Evolutionary conservation across 2,888 invertebrate species (phyloP), one percentile per base, ranked within the genome.

Genomic region (Eurytoma californica): DNA sequence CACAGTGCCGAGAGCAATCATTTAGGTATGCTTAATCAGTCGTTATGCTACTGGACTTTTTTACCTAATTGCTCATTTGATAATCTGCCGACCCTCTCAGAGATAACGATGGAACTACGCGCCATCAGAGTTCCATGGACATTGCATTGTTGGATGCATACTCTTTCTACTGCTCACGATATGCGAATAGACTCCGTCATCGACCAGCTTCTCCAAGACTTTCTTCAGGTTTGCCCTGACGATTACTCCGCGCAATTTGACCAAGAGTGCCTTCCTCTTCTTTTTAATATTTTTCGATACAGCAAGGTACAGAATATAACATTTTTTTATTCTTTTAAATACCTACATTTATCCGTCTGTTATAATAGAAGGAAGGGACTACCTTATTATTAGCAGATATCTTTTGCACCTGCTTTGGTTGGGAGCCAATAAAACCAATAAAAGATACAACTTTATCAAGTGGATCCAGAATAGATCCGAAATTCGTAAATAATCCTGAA

Each of bases 401-500:
- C 84, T 94, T 97, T 88, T 96, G 96, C 86, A 96, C 96, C 49
- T 96, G 96, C 88, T 97, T 95, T 87, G 97, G 97, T 65, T 95
- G 96, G 94, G 96, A 97, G 90, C 92, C 95, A 1, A 95, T 97
- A 83, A 95, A 95, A 84, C 92, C 94, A 0, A 94, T 95, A n/a
- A 92, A 94, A 84, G 94, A 94, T 85, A 93, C 93, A 51, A 91
- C 92, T 3, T 91, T 94, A 47, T 93, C 95, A 2, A 91, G 92
- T 30, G 94, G 94, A 55, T 95, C 97, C 0, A 92, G 97, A 80
- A 97, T 97, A 84, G 97, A 98, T 91, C 96, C 97, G 0, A 95
- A 96, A 87, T 98, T 97, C 91, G 97, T 98, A 82, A 98, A 97
- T 91, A 97, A 97, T 91, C 96, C 97, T 0, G 97, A 97, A 86